Conservation (phyloP, 1,140 invertebrate genomes). For the Eurosta solidaginis region DNA sequence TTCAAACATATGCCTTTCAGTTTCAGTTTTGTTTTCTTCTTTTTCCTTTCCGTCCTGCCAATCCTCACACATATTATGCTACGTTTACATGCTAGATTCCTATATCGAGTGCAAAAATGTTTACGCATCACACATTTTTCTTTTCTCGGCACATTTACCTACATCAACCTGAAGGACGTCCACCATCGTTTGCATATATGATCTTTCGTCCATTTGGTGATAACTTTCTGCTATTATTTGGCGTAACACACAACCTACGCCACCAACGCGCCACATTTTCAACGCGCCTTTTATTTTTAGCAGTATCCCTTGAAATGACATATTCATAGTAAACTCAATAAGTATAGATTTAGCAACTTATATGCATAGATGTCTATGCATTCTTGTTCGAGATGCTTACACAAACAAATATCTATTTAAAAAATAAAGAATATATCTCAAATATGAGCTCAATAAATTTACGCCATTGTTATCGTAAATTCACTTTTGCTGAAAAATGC, state of each 20-base stretch:
- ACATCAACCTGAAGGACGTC: no score
- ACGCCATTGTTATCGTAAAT: conserved; percentile 27
- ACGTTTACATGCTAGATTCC: no score
- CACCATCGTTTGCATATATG: no score
- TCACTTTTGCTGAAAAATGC: conserved; percentile 27
- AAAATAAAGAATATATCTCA: neutral
- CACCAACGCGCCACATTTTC: neutral
- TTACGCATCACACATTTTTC: no score
- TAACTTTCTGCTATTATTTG: neutral
- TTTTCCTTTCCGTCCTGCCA: no score
- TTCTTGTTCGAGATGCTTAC: neutral
- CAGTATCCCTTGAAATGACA: neutral
- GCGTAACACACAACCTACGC: neutral
- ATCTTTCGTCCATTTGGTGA: neutral
- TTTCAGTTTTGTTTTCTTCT: no score
- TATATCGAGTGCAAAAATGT: no score
- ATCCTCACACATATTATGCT: no score
- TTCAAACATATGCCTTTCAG: no score
- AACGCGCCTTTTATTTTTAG: neutral
- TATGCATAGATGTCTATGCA: neutral
- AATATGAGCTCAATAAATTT: conserved; percentile 10
- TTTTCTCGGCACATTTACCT: no score
- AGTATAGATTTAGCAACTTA: neutral
- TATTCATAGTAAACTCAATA: neutral
- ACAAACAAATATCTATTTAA: neutral